Evolutionary conservation across 2,797 vertebrate genomes (phyloP), one percentile per base, ranked within the genome.

Genomic region (Sternotherus odoratus): DNA sequence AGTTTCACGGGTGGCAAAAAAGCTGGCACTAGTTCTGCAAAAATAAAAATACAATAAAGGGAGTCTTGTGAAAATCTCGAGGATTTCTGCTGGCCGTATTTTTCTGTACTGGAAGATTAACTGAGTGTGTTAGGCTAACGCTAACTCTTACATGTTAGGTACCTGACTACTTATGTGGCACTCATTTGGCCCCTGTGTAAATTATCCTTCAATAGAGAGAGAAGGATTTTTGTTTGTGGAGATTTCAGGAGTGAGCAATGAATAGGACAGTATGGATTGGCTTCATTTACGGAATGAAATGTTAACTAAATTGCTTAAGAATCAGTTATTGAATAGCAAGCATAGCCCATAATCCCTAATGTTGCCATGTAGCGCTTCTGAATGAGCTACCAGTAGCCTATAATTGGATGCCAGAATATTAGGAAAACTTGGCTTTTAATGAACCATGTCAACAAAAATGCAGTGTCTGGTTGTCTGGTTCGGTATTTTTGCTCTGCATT

Each of bases 391-490:
- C 89, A 81, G 43, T 51, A 43, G 30, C 7, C 9, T 83, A 66
- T 84, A 86, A 89, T 89, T 91, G 10, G 36, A 53, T 79, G 74
- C 81, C 5, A 0, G 1, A 53, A 3, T 82, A 69, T 77, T 83
- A 81, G 93, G 89, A 79, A 94, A 93, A 92, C 86, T 36, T 66
- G n/a, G n/a, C 63, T 66, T 66, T 66, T 49, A 92, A 91, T 21
- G 36, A 84, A 50, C 17, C 26, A 15, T 91, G 80, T 54, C 6
- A 89, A 48, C 5, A 83, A 54, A 91, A 92, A 83, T 33, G 23
- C 69, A 66, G 66, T 87, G 79, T 30, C 16, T 15, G 19, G 19
- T 39, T 69, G 21, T 69, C 66, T 5, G 1, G 19, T 24, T 39
- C 23, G 66, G 66, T 69, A 69, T 39, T 69, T 69, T 69, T 69